phyloP scores from a whole-genome alignment of 2,888 invertebrate species.

The Octodonta nipae region DNA sequence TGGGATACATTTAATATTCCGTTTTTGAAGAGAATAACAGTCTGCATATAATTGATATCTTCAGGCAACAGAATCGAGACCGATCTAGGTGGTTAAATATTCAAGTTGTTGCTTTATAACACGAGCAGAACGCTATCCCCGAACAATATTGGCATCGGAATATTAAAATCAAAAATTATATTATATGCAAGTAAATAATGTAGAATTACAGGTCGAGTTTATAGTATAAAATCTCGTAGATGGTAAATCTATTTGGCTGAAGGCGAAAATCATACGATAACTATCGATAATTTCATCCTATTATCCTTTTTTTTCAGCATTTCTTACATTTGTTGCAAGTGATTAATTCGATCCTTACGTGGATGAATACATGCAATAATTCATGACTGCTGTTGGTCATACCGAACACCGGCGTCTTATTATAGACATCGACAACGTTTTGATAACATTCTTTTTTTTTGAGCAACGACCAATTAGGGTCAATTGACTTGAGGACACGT shows the following conservation, averaged over 20 bases:
- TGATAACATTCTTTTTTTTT: too few relatives aligned
- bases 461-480: too few relatives aligned
- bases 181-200: conserved; percentile 26
- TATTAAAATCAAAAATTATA: conserved; percentile 34
- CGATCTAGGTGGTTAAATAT: conserved; percentile 35
- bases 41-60: conserved; percentile 39
- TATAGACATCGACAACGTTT: too few relatives aligned
- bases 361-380: conserved; percentile 13
- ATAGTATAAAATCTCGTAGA: conserved; percentile 19
- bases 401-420: conserved; percentile 8
- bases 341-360: conserved; percentile 18
- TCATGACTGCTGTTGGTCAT: conserved; percentile 12
- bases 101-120: conserved; percentile 30
- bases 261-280: conserved; percentile 23
- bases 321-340: conserved; percentile 16
- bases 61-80: conserved; percentile 34
- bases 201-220: conserved; percentile 21
- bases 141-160: conserved; percentile 35
- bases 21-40: conserved; percentile 35
- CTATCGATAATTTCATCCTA: conserved; percentile 26
- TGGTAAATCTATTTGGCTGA: conserved; percentile 20
- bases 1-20: conserved; percentile 32
- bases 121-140: conserved; percentile 29
- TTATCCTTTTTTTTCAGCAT: conserved; percentile 19
- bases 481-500: too few relatives aligned